Conservation (phyloP, 2,113 vertebrate genomes). For the Gallinago jamesoni region DNA sequence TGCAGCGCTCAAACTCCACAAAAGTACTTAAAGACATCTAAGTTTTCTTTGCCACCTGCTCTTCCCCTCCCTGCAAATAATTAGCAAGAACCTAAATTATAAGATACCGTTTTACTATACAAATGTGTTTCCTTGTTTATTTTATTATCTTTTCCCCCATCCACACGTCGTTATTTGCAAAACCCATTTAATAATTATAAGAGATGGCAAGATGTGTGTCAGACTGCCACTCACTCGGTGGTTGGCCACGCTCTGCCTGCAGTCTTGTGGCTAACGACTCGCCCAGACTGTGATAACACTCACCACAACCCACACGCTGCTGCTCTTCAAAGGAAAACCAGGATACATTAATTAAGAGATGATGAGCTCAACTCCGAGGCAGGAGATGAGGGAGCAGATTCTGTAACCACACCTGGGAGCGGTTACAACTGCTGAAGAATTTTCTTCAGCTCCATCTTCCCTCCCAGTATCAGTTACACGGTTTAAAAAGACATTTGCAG, state of each 20-base stretch:
- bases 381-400: conserved; percentile 38
- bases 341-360: conserved; percentile 29
- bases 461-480: neutral
- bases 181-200: neutral
- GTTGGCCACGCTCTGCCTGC: neutral
- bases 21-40: neutral
- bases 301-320: conserved; percentile 41
- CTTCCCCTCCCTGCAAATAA: neutral
- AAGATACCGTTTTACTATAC: neutral
- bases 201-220: neutral
- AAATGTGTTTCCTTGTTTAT: neutral
- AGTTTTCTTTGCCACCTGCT: neutral
- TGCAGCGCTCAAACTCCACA: neutral
- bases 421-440: neutral
- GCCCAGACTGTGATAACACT: conserved; percentile 19
- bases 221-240: neutral
- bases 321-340: conserved; percentile 37
- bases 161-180: neutral
- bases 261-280: conserved; percentile 36
- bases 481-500: neutral
- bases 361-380: conserved; percentile 22
- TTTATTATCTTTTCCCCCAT: neutral
- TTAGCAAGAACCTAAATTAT: neutral
- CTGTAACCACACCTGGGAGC: conserved; percentile 18
- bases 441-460: neutral